Evolutionary conservation across 1,140 invertebrate species (phyloP).

Genomic region (Leptoteleia sp.): DNA sequence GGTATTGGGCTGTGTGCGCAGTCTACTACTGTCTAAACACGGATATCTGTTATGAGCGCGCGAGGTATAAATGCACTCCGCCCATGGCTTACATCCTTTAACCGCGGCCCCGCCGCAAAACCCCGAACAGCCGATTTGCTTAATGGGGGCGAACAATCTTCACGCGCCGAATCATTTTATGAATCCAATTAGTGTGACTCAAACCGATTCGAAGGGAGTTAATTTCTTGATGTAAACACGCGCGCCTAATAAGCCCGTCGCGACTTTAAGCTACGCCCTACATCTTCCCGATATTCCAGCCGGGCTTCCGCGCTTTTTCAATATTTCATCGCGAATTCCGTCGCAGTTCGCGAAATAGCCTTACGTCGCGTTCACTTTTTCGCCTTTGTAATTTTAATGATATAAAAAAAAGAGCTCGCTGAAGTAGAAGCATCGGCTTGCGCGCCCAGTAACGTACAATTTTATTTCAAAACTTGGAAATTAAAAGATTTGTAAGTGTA

Average conservation of each 20-base stretch:
- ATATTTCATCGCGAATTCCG: no score
- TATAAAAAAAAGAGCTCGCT: no score
- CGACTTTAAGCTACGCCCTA: no score
- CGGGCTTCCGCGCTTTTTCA: no score
- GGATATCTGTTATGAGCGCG: slow-evolving; percentile 57
- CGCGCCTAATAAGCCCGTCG: not conserved
- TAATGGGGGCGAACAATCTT: slow-evolving; percentile 55
- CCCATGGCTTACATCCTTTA: slow-evolving; percentile 61
- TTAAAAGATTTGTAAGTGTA: no score
- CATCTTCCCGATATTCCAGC: no score
- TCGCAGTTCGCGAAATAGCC: no score
- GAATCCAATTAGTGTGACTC: slow-evolving; percentile 44
- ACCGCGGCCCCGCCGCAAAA: slow-evolving; percentile 46
- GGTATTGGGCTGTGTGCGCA: slow-evolving; percentile 47
- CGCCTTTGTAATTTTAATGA: no score
- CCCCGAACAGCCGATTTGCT: slow-evolving; percentile 52
- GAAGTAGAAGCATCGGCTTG: no score
- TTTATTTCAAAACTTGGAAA: no score
- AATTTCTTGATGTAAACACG: slow-evolving; percentile 18
- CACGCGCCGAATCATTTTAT: slow-evolving; percentile 53
- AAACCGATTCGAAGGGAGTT: slow-evolving; percentile 13
- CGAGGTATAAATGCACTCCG: slow-evolving; percentile 59
- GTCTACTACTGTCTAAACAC: slow-evolving; percentile 57
- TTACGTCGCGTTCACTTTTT: no score
- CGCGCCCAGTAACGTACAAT: no score